phyloP scores from a whole-genome alignment of 2,888 invertebrate species.

The Megaustenia siamemsis region DNA sequence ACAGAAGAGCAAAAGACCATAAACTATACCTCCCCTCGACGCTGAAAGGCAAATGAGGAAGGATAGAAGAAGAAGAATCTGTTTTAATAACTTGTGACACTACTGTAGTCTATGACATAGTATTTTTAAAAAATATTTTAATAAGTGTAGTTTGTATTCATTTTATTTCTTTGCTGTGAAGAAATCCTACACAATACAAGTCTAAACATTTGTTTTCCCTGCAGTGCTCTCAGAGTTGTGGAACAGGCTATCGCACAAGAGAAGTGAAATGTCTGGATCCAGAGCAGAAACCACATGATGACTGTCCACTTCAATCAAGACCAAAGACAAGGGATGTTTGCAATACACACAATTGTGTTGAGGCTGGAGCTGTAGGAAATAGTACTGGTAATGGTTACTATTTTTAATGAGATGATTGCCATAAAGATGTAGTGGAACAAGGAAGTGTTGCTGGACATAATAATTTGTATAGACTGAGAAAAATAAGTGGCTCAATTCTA shows the following conservation, averaged over 20 bases:
- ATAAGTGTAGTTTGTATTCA: background rate
- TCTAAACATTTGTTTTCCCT: background rate
- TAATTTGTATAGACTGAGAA: no score
- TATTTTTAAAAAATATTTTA: no score
- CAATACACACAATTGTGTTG: slow-evolving; percentile 53
- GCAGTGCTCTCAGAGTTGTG: slow-evolving; percentile 86
- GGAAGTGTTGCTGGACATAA: background rate
- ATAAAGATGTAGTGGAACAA: background rate
- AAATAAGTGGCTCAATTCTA: background rate
- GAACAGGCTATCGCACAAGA: slow-evolving; percentile 84
- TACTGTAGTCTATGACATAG: no score
- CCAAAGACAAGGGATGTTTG: slow-evolving; percentile 58
- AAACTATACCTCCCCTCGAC: no score
- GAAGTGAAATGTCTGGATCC: slow-evolving; percentile 82
- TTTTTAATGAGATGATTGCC: background rate
- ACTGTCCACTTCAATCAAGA: slow-evolving; percentile 50
- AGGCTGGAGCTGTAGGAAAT: slow-evolving; percentile 11
- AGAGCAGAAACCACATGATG: slow-evolving; percentile 56
- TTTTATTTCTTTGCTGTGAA: no score
- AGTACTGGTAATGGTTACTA: background rate
- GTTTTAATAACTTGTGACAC: no score
- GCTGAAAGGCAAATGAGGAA: no score
- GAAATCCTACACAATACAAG: background rate
- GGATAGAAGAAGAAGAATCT: no score
- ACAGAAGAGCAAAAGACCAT: no score